phyloP scores from a whole-genome alignment of 1,140 invertebrate species.

The Drosophila trapezifrons region DNA sequence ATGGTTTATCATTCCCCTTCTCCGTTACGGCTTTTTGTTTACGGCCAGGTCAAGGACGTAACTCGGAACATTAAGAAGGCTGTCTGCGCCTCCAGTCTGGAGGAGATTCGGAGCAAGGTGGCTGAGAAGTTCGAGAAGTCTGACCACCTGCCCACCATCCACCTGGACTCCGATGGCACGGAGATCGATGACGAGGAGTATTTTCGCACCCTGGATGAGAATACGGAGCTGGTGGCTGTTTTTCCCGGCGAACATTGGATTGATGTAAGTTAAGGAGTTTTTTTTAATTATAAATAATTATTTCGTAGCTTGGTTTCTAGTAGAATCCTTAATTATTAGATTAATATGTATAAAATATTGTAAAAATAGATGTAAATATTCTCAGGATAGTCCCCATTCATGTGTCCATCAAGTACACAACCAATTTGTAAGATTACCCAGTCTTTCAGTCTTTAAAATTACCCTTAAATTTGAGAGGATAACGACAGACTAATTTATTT shows the following conservation, averaged over 20 bases:
- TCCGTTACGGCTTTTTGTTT: background rate
- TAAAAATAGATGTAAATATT: too few relatives aligned
- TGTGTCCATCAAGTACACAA: too few relatives aligned
- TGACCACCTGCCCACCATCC: conserved; percentile 88
- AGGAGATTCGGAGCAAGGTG: conserved; percentile 89
- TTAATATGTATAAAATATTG: background rate
- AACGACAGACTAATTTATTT: background rate
- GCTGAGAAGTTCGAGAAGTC: conserved; percentile 88
- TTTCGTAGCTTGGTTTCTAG: too few relatives aligned
- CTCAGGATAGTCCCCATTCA: too few relatives aligned
- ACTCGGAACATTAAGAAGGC: conserved; percentile 91
- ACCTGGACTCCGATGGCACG: conserved; percentile 93
- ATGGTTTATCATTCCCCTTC: conserved; percentile 56
- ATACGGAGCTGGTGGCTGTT: conserved; percentile 92
- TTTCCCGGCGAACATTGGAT: conserved; percentile 90
- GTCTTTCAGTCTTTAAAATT: background rate
- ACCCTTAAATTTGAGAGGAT: background rate
- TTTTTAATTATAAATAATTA: background rate
- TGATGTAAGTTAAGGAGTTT: conserved; percentile 72
- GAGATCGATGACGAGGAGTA: conserved; percentile 95
- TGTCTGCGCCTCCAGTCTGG: conserved; percentile 90
- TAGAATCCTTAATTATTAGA: too few relatives aligned
- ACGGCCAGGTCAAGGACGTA: conserved; percentile 85
- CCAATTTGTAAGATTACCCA: background rate
- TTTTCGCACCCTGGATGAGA: conserved; percentile 92